Base-by-base conservation (phyloP, 2,113 vertebrate species). In the Salvelinus sp. region DNA sequence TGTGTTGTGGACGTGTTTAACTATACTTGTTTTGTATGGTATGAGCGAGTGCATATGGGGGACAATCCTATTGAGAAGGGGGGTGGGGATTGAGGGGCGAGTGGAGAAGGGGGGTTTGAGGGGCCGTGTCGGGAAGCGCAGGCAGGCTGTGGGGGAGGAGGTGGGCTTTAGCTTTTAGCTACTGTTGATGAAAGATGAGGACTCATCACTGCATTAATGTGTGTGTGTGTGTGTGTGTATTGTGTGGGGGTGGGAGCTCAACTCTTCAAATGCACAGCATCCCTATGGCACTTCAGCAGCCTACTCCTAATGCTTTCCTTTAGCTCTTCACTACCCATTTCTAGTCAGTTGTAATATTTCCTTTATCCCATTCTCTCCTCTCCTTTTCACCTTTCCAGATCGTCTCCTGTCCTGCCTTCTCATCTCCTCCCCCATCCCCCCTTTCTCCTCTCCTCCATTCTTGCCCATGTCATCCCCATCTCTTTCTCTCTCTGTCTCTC, bases 381-480 rank as follows among this genome's bases (percentile, higher is more conserved):
- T 74, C 25, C 77, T 66, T 38, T 33, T 75, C 48, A 75, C 12
- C 60, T 68, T 74, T 72, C 30, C 67, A 14, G 28, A 58, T 76
- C 77, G 77, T 80, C 38, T 30, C 18, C 69, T 75, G 76, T 12
- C 28, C 73, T 67, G 28, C 6, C 7, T 4, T 70, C 68, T 58
- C n/a, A 47, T 77, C 69, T 48, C 48, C 33, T 70, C 62, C 23
- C 69, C 50, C 73, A 66, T 69, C 30, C 18, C 12, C 64, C 64
- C 38, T 20, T 62, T 77, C 71, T 47, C 38, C 44, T 72, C 60
- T 38, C 68, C 30, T 73, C 69, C 75, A 76, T 83, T 84, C 73
- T 76, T 74, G 79, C 79, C 70, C 68, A 12, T 44, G 9, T 22
- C 38, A 25, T 22, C 20, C 18, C 38, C 20, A 6, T 23, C n/a